These are phyloP conservation scores for Protosalanx chinensis DNA, from an alignment of 2,797 vertebrate genomes.

Conservation along the genomic window DNA sequence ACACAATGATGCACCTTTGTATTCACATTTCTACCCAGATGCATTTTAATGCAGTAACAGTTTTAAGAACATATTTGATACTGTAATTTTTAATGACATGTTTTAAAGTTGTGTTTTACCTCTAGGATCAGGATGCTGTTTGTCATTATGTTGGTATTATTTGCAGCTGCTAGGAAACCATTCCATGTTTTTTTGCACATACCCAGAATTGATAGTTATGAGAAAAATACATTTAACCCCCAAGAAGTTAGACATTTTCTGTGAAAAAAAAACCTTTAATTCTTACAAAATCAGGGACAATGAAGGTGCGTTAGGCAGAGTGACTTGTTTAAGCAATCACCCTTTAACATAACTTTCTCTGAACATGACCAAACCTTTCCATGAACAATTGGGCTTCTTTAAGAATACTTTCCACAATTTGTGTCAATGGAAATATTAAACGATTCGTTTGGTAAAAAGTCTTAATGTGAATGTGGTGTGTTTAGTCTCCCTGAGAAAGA, in stretches of 20 bases:
- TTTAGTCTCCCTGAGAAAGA: background rate
- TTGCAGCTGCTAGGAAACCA: too few species aligned
- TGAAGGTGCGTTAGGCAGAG: conserved; percentile 57
- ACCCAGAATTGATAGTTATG: too few species aligned
- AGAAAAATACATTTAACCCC: background rate
- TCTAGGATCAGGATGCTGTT: too few species aligned
- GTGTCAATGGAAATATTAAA: conserved; percentile 41
- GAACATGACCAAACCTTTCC: conserved; percentile 44
- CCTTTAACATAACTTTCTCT: conserved; percentile 35
- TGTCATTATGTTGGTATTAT: too few species aligned
- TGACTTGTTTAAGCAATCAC: conserved; percentile 9
- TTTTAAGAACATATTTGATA: too few species aligned
- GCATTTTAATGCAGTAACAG: too few species aligned
- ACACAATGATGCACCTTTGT: too few species aligned
- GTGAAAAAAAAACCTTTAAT: conserved; percentile 5
- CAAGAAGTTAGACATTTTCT: background rate
- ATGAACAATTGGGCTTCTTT: conserved; percentile 33
- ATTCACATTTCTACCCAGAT: too few species aligned
- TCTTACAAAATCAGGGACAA: conserved; percentile 45
- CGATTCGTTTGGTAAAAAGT: conserved; percentile 27
- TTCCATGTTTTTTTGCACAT: too few species aligned
- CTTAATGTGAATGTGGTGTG: background rate
- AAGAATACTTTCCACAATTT: conserved; percentile 30
- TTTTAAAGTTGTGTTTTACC: too few species aligned
- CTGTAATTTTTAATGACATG: too few species aligned